Evolutionary conservation across 92 coral and sea anemone genomes (phyloP), one percentile per base, ranked within the genome.

Genomic region (Anthopleura xanthogrammica): DNA sequence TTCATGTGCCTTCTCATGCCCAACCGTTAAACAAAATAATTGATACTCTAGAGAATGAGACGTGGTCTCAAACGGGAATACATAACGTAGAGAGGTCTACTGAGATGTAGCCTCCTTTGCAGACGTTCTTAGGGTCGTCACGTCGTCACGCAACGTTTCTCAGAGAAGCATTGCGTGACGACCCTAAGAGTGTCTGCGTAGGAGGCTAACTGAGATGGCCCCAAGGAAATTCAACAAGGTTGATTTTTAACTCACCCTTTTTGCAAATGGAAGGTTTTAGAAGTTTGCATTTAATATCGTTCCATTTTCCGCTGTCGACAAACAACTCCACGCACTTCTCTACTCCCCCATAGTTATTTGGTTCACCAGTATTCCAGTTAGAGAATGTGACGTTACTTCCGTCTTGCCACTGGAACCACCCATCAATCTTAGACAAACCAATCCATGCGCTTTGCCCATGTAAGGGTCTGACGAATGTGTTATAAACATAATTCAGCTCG

Each of bases 371-470:
- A 36, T 88, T 88, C 91, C 91, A 88, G 80, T 83, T 82, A 9
- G n/a, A 20, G 46, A 83, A 83, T 17, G 80, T 50, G 50, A 83
- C 41, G 2, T 17, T 75, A 46, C 86, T 74, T 29, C 77, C 77
- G 50, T 83, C 86, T 16, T 22, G 70, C 86, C 86, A 83, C 24
- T 76, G 86, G 48, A 83, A 83, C 19, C 52, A 20, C 9, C 57
- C 78, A 48, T 29, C 85, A 0, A 52, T 23, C 71, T 75, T 83
- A 4, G 80, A 73, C 52, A 88, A 76, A 2, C 91, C 91, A 65
- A 88, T 88, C 91, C 91, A 88, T 2, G 91, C 88, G 43, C 91
- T 88, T 54, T 75, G 79, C 46, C 91, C 84, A 29, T 88, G 87
- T 52, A 88, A 85, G 16, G 91, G 91, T 58, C 87, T 78, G 23